Evolutionary conservation across 30 jellyfish, hydroid and myxozoan species (phyloP).

Genomic region (Aurelia sp.): DNA sequence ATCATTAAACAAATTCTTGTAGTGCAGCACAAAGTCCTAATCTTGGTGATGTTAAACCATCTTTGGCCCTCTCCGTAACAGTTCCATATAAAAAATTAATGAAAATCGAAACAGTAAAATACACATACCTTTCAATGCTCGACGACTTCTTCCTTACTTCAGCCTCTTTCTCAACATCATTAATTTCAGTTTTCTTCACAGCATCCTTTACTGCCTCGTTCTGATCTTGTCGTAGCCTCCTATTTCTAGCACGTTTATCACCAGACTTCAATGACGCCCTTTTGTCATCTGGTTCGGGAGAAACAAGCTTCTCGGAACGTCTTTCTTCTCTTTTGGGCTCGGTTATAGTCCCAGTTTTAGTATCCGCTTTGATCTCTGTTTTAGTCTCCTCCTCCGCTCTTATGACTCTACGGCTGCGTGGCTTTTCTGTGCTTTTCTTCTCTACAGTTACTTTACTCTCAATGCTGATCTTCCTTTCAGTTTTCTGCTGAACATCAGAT

Average conservation of each 20-base stretch:
- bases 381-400: slow-evolving; percentile 24
- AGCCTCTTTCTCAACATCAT: slow-evolving; percentile 9
- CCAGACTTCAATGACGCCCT: slow-evolving; percentile 46
- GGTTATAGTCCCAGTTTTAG: neutral
- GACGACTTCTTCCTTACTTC: slow-evolving; percentile 53
- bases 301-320: neutral
- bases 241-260: slow-evolving; percentile 70
- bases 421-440: slow-evolving; percentile 37
- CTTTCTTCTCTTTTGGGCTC: slow-evolving; percentile 15
- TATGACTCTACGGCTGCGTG: slow-evolving; percentile 52
- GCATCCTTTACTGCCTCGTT: slow-evolving; percentile 48
- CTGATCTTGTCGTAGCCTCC: slow-evolving; percentile 74
- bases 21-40: too few species aligned
- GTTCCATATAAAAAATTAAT: too few species aligned
- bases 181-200: slow-evolving; percentile 40
- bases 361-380: neutral
- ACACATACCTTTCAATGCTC: slow-evolving; percentile 35
- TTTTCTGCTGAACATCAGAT: neutral
- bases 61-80: too few species aligned
- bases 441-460: slow-evolving; percentile 11
- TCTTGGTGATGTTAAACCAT: too few species aligned
- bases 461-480: slow-evolving; percentile 23
- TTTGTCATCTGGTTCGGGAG: slow-evolving; percentile 34
- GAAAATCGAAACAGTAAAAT: neutral
- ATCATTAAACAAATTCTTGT: too few species aligned